Base-by-base conservation (phyloP, 2,888 invertebrate species). In the Nematopogon swammerdamellus region DNA sequence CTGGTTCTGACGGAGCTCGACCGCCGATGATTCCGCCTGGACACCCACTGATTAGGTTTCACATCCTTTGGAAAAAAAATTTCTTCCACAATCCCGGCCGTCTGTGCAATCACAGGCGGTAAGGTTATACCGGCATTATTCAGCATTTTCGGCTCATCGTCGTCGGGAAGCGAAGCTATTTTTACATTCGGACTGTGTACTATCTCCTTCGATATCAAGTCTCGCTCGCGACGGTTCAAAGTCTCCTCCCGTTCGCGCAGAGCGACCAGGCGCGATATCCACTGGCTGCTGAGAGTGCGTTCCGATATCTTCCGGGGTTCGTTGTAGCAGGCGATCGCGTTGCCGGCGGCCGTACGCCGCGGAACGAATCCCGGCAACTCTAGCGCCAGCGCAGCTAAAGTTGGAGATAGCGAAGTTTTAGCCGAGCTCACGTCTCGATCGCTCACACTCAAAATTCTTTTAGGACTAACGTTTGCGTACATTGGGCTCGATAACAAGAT, bases 251-350 rank as follows among this genome's bases (percentile, higher is more conserved):
- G 72, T 54, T 80, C 73, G 46, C 80, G 70, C 29, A 84, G 58
- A 44, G 74, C 68, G 50, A 80, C 67, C 11, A 84, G 64, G n/a
- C 82, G 73, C 47, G 81, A 69, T 68, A 84, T 68, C 83, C 84
- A 84, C 54, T 82, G 81, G 44, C 80, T 70, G 54, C 80, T 81
- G 17, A 84, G 69, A 44, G 82, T 77, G 19, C 82, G 74, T 54
- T 82, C 76, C 6, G 83, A 81, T 5, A 84, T 71, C 56, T 70
- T 67, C 54, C 81, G 73, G 2, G 84, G 81, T 48, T 64, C 63
- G 49, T 60, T 67, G 45, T 67, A 66, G 17, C 60, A 59, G 18
- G 63, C 65, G 43, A 70, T 6, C 30, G 65, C 58, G 47, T 64
- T 65, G 56, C 58, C 63, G 51, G 63, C 65, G 2, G 71, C 73